Percentiles rank a stretch among this genome's conserved stretches.
phyloP scores from a whole-genome alignment of 2,797 vertebrate species.

The Vipera ursinii region DNA sequence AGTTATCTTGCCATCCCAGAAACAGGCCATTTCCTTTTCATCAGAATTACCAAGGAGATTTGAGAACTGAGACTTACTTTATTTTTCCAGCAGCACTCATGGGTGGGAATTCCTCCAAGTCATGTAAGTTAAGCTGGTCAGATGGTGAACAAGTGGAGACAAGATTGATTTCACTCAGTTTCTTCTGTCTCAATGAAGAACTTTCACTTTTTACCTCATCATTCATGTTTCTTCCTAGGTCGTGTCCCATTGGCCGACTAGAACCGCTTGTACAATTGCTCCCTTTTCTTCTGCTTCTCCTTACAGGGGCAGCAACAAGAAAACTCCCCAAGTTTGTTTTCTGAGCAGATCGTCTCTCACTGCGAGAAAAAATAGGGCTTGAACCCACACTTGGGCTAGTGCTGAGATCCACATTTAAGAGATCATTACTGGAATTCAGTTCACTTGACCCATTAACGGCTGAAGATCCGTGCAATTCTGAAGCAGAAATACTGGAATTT shows the following conservation, averaged over 20 bases:
- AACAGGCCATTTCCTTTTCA: background rate
- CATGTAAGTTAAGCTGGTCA: constrained; percentile 85
- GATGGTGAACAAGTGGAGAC: constrained; percentile 65
- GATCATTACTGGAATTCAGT: constrained; percentile 49
- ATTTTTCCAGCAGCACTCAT: constrained; percentile 77
- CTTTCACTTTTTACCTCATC: constrained; percentile 66
- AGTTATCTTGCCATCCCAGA: background rate
- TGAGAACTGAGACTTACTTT: constrained; percentile 69
- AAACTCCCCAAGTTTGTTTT: constrained; percentile 80
- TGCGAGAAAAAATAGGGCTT: constrained; percentile 69
- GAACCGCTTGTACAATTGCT: background rate
- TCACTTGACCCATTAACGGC: constrained; percentile 57
- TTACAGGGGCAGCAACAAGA: constrained; percentile 49
- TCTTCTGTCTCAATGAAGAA: constrained; percentile 60
- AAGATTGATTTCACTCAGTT: constrained; percentile 53
- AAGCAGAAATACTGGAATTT: constrained; percentile 48
- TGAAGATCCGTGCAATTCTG: constrained; percentile 44
- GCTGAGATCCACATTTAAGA: constrained; percentile 28
- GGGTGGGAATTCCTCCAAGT: constrained; percentile 95
- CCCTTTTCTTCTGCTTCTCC: constrained; percentile 62
- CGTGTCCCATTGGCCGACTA: constrained; percentile 62
- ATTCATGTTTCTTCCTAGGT: constrained; percentile 66
- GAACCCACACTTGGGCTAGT: constrained; percentile 76
- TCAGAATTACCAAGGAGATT: background rate
- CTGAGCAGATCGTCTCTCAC: constrained; percentile 69